A percentile compares a stretch with the other conserved stretches of the same genome.
These are phyloP conservation scores for Sprattus sprattus DNA, from an alignment of 2,113 vertebrate genomes.

Conservation along the genomic window DNA sequence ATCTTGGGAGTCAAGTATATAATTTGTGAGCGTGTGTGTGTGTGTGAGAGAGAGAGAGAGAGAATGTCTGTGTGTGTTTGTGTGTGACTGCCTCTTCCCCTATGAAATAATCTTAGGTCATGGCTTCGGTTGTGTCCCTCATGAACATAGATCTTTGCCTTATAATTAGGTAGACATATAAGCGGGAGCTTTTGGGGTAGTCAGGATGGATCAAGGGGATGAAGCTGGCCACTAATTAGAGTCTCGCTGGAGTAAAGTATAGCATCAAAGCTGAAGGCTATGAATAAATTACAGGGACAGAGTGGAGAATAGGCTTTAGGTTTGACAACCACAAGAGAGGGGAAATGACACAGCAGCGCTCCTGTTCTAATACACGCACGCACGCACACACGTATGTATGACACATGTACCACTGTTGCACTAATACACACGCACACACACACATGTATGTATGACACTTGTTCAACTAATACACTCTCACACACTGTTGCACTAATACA, in stretches of 20 bases:
- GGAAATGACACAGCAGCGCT: background rate
- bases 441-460: background rate
- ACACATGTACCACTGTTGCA: background rate
- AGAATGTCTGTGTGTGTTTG: background rate
- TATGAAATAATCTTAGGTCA: constrained; percentile 10
- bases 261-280: constrained; percentile 21
- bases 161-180: constrained; percentile 30
- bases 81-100: background rate
- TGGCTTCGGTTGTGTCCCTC: constrained; percentile 12
- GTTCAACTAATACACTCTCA: background rate
- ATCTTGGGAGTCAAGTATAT: background rate
- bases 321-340: constrained; percentile 7
- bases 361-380: background rate
- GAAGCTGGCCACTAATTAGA: constrained; percentile 37
- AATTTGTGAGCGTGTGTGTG: background rate
- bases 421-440: background rate
- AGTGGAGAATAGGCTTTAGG: constrained; percentile 12
- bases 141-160: constrained; percentile 21
- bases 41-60: background rate
- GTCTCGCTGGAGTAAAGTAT: constrained; percentile 28
- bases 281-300: constrained; percentile 19
- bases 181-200: constrained; percentile 1
- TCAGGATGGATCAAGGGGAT: constrained; percentile 30
- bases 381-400: background rate
- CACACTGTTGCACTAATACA: background rate